These are phyloP conservation scores for Tetragnatha versicolor DNA, from an alignment of 1,140 invertebrate species.

Conservation along the genomic window DNA sequence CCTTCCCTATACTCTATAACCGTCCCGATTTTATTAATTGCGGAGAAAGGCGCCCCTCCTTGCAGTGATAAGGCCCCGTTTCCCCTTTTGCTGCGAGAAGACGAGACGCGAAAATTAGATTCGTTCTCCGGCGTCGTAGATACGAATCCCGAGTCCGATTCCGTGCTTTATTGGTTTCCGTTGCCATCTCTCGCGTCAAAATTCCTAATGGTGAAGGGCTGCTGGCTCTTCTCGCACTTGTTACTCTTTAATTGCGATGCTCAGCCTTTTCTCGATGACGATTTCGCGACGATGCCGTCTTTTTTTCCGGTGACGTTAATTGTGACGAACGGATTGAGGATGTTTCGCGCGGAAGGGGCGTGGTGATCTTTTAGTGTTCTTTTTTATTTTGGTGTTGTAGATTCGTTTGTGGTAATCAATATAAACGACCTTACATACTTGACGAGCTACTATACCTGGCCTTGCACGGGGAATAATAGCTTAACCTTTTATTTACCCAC, in stretches of 20 bases:
- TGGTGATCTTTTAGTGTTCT: too few relatives aligned
- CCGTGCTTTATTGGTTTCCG: conserved; percentile 28
- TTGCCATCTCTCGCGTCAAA: conserved; percentile 30
- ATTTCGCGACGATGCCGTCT: not conserved
- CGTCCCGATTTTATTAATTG: too few relatives aligned
- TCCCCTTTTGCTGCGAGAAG: not conserved
- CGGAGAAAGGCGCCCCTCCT: not conserved
- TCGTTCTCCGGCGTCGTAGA: not conserved
- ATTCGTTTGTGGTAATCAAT: too few relatives aligned
- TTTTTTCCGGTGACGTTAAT: not conserved
- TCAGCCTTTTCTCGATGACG: too few relatives aligned
- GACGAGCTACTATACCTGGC: too few relatives aligned
- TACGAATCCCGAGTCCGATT: not conserved
- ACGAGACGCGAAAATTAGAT: conserved; percentile 3
- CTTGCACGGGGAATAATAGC: too few relatives aligned
- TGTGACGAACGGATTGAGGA: not conserved
- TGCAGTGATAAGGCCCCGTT: not conserved
- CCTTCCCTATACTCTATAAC: too few relatives aligned
- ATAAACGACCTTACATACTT: too few relatives aligned
- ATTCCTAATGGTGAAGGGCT: not conserved
- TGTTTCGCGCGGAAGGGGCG: too few relatives aligned
- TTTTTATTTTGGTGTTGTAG: too few relatives aligned
- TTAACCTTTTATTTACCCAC: too few relatives aligned
- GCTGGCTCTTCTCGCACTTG: conserved; percentile 1
- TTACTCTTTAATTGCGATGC: conserved; percentile 23